Evolutionary conservation across 2,113 vertebrate species (phyloP), one percentile per base, ranked within the genome.

Genomic region (Hirundichthys speculiger): DNA sequence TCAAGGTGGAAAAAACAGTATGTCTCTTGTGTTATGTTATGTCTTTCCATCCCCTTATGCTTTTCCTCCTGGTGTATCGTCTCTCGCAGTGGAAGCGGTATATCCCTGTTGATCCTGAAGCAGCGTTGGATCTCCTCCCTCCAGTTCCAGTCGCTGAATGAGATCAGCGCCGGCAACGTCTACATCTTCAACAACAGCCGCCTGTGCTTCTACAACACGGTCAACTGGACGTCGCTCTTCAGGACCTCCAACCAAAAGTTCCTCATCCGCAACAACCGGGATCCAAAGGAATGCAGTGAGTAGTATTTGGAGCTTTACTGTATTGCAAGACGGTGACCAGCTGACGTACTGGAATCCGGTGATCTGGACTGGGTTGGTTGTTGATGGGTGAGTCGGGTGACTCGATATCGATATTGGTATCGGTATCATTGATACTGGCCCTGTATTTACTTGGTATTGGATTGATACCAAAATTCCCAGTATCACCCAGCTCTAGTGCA

Each of bases 111-210:
- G 73, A 98, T 99, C 77, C 92, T 99, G 22, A 98, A 99, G 88
- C 98, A 98, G 64, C 96, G 95, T 63, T 94, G 96, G 84, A 96
- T 99, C 76, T 95, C 94, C 9, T 96, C 96, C 0, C 93, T 99
- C 8, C 95, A 97, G 27, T 95, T 99, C 63, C 96, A 98, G 85
- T 97, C 98, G 0, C 71, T 99, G 79, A 94, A 92, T 49, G 97
- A 99, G 75, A 98, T 99, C 91, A 99, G 97, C 11, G 98, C 98
- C 0, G 98, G 98, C 16, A 99, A 95, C 20, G 93, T 99, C 73
- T 99, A 99, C 73, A 95, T 99, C 75, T 95, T 94, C n/a, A 97
- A 99, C 92, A 99, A 99, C 86, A 97, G 92, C 87, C 96, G 94
- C 38, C 50, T 99, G 49, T 99, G 98, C 79, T 99, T 96, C 86